These are phyloP conservation scores for Phlogophora meticulosa DNA, from an alignment of 2,888 invertebrate species.

Conservation along the genomic window DNA sequence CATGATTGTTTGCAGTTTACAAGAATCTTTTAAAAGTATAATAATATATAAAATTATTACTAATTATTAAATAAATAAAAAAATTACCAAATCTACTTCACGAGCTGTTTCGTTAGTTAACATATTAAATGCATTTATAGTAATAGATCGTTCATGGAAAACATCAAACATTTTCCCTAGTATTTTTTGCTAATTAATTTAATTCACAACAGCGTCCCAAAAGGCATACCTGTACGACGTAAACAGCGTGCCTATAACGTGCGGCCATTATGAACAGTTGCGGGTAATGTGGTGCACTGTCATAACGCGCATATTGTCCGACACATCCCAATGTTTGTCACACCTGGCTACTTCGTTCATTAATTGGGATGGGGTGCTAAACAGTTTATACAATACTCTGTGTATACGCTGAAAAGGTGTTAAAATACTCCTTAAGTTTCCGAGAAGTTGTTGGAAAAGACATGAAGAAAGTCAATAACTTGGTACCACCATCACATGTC, in stretches of 20 bases:
- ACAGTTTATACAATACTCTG: neutral
- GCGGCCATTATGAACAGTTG: slow-evolving; percentile 33
- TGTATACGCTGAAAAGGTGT: neutral
- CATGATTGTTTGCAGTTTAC: no score
- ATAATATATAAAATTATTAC: no score
- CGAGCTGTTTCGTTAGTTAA: no score
- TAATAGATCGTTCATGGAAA: no score
- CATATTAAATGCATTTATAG: no score
- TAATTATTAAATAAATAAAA: no score
- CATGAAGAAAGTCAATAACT: neutral
- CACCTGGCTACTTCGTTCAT: slow-evolving; percentile 43
- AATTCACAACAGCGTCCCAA: slow-evolving; percentile 8
- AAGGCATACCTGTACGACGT: slow-evolving; percentile 30
- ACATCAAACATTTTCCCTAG: neutral
- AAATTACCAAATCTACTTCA: no score
- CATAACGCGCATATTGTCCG: slow-evolving; percentile 34
- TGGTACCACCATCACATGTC: neutral
- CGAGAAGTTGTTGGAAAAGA: neutral
- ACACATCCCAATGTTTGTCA: slow-evolving; percentile 36
- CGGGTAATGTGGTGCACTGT: slow-evolving; percentile 23
- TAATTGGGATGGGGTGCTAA: slow-evolving; percentile 19
- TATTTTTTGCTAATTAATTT: slow-evolving; percentile 7
- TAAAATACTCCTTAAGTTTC: no score
- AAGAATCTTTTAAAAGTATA: no score
- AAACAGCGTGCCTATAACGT: slow-evolving; percentile 13